Base-by-base conservation (phyloP, 2,113 vertebrate species). In the Gymnobelideus leadbeateri region DNA sequence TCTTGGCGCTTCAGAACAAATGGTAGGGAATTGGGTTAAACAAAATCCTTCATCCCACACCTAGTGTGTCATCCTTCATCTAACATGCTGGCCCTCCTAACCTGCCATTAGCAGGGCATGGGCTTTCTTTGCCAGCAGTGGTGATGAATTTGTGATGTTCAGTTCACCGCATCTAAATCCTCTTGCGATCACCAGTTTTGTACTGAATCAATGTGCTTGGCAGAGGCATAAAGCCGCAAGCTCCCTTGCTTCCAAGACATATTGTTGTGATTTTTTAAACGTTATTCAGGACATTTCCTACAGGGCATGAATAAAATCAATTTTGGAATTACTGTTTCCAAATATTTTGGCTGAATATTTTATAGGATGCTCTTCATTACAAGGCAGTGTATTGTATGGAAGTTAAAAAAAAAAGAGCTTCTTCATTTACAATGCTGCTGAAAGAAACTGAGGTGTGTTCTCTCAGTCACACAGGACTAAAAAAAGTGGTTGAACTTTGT, bases 391-490 rank as follows among this genome's bases (percentile, higher is more conserved):
- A n/a, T n/a, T 6, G 6, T n/a, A 77, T n/a, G 0, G 14, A 77
- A 77, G 43, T 43, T 2, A 2, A 77, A 6, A 77, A 5, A 68
- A 1, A 77, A 4, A n/a, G 28, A 37, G 61, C 31, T n/a, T 93
- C 37, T 90, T 46, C 25, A 89, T 96, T 94, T 89, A 61, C 46
- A 93, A 91, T 57, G 31, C 84, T 96, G 95, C 89, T 93, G 8
- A 91, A 51, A 92, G 24, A 77, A 10, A 31, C 2, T 47, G 7
- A 97, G 9, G 51, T 91, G 94, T 21, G 57, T 93, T 1, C 51
- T 90, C 90, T 92, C 93, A 24, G 55, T 94, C 24, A 57, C 90
- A 51, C 0, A 94, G 77, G 31, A 93, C 28, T 37, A 51, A 61
- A 91, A 52, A 93, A 46, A 28, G 46, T 84, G 68, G 37, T 26